phyloP scores from a whole-genome alignment of 2,888 invertebrate genomes.

The Byasa hedistus region DNA sequence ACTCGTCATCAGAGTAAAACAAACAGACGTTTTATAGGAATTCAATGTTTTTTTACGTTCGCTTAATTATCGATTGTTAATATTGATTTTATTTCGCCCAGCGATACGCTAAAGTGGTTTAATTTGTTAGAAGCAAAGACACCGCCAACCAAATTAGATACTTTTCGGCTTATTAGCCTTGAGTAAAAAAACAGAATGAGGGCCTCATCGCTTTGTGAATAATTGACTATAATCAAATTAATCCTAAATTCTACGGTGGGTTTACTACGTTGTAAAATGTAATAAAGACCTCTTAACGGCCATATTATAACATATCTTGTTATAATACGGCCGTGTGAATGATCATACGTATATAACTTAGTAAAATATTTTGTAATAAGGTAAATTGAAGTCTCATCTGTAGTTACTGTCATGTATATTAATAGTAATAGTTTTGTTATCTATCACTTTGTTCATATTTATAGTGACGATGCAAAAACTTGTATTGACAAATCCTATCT shows the following conservation, averaged over 20 bases:
- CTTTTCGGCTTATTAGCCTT: constrained; percentile 77
- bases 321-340: constrained; percentile 38
- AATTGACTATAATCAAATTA: constrained; percentile 80
- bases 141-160: constrained; percentile 77
- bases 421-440: no score
- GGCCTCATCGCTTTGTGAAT: constrained; percentile 72
- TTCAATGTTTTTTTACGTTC: constrained; percentile 66
- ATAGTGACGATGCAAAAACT: no score
- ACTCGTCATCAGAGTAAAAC: constrained; percentile 40
- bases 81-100: constrained; percentile 72
- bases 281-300: constrained; percentile 74
- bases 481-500: no score
- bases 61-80: constrained; percentile 78
- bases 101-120: constrained; percentile 78
- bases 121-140: constrained; percentile 77
- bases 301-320: constrained; percentile 63
- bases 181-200: constrained; percentile 71
- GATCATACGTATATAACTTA: constrained; percentile 33
- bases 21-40: constrained; percentile 59
- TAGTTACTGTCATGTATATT: no score
- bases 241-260: constrained; percentile 79
- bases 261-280: constrained; percentile 77
- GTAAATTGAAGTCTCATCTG: neutral
- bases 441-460: no score
- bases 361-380: constrained; percentile 2